phyloP scores from a whole-genome alignment of 2,888 invertebrate genomes.

The Galerucella calmariensis region DNA sequence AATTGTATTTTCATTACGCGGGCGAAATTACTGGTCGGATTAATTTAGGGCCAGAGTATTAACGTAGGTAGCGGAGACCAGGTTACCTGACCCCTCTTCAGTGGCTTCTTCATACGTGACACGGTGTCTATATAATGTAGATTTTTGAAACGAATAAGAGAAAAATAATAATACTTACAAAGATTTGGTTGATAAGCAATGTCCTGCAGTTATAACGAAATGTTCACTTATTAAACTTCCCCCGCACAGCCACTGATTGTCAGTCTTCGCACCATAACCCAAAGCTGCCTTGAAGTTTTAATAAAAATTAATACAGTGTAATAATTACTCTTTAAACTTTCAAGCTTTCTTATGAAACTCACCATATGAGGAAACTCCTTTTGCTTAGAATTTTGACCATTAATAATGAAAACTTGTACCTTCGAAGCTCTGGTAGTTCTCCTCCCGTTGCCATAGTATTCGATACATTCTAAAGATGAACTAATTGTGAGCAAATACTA shows the following conservation, averaged over 20 bases:
- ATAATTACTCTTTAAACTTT: too few species aligned
- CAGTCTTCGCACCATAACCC: constrained; percentile 52
- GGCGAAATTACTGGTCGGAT: too few species aligned
- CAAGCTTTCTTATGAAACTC: constrained; percentile 10
- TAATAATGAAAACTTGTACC: constrained; percentile 49
- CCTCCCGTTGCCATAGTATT: constrained; percentile 43
- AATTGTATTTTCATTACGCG: too few species aligned
- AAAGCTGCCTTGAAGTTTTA: constrained; percentile 55
- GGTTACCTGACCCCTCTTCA: too few species aligned
- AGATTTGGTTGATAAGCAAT: constrained; percentile 66
- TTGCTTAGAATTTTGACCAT: constrained; percentile 51
- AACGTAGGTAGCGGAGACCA: too few species aligned
- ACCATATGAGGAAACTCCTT: constrained; percentile 63
- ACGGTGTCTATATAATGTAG: too few species aligned
- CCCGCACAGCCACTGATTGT: constrained; percentile 71
- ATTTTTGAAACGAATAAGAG: too few species aligned
- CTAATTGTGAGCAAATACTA: constrained; percentile 14
- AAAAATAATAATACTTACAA: too few species aligned
- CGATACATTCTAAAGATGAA: constrained; percentile 46
- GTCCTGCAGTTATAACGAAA: constrained; percentile 77
- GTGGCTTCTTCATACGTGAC: too few species aligned
- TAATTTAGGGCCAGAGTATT: too few species aligned
- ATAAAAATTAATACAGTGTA: neutral
- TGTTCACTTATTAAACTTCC: constrained; percentile 74
- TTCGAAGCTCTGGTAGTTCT: constrained; percentile 33